These are phyloP conservation scores for Bergia sp. DNA, from an alignment of 92 coral and sea anemone genomes.

Conservation along the genomic window DNA sequence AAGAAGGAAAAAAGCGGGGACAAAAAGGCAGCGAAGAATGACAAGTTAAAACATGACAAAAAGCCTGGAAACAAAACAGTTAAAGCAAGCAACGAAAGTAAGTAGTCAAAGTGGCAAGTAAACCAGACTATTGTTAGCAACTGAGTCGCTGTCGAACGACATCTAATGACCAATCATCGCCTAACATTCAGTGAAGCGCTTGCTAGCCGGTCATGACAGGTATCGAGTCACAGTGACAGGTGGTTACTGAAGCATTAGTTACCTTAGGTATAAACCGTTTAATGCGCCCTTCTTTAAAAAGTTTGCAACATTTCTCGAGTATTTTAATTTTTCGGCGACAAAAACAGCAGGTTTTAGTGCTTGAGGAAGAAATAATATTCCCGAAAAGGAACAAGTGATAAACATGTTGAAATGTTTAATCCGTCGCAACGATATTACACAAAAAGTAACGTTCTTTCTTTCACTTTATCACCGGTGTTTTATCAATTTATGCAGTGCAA, in stretches of 20 bases:
- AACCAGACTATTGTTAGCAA: background rate
- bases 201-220: background rate
- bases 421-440: background rate
- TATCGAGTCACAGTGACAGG: background rate
- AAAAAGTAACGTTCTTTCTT: background rate
- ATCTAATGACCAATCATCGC: background rate
- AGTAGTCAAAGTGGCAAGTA: background rate
- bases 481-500: background rate
- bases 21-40: slow-evolving; percentile 1
- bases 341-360: too few relatives aligned
- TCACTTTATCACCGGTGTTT: background rate
- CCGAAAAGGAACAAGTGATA: too few relatives aligned
- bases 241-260: background rate
- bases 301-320: background rate
- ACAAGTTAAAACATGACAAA: background rate
- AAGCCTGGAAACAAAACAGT: slow-evolving; percentile 22
- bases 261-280: too few relatives aligned
- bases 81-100: slow-evolving; percentile 28
- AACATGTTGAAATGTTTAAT: too few relatives aligned
- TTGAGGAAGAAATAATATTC: too few relatives aligned
- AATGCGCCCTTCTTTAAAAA: too few relatives aligned
- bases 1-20: background rate
- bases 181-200: background rate
- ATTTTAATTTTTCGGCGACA: background rate
- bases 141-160: background rate